Evolutionary conservation across 1,140 invertebrate genomes (phyloP).

Genomic region (Muscidifurax raptorellus): DNA sequence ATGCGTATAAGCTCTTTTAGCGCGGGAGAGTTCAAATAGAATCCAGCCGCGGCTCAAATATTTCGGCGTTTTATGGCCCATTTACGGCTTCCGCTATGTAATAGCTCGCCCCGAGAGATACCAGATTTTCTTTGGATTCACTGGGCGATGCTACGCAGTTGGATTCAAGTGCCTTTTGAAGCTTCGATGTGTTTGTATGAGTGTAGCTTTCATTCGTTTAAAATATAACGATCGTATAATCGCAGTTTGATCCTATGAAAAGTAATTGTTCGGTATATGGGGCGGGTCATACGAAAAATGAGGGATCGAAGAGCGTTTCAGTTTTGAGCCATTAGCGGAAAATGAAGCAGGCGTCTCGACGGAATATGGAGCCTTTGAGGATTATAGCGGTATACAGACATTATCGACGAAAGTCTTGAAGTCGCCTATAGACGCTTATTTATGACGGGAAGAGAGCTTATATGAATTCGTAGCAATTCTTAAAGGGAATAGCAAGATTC

Average conservation of each 20-base stretch:
- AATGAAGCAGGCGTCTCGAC: background rate
- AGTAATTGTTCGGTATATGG: background rate
- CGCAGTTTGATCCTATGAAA: no score
- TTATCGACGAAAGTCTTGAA: background rate
- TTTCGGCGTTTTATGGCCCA: conserved; percentile 37
- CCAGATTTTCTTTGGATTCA: background rate
- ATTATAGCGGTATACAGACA: background rate
- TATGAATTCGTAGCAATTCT: background rate
- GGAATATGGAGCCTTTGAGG: background rate
- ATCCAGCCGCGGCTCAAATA: background rate
- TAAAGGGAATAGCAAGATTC: background rate
- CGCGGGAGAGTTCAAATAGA: conserved; percentile 25
- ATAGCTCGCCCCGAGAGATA: conserved; percentile 16
- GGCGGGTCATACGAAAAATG: background rate
- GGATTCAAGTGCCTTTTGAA: background rate
- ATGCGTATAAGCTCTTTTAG: background rate
- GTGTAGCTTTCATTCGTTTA: background rate
- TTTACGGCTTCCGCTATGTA: conserved; percentile 36
- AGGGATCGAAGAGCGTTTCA: background rate
- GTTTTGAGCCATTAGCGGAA: background rate
- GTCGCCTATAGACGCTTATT: background rate
- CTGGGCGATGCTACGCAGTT: background rate
- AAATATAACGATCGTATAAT: no score
- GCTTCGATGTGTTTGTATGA: background rate
- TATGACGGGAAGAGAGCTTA: background rate